A percentile compares a stretch with the other conserved stretches of the same genome.
These are phyloP conservation scores for Ernsta delagoae DNA, from an alignment of 2,888 invertebrate genomes.

Conservation along the genomic window DNA sequence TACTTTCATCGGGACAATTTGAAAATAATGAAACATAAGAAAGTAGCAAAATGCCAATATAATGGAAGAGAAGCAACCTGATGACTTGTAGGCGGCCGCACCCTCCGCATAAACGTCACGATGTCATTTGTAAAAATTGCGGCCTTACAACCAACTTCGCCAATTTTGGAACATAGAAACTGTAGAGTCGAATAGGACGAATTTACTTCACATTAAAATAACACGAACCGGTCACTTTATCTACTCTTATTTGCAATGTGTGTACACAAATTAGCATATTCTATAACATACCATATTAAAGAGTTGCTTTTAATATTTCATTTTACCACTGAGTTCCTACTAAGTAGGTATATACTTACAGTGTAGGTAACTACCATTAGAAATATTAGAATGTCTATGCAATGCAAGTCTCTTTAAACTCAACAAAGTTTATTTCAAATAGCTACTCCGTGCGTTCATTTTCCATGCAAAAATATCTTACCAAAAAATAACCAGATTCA, in stretches of 20 bases:
- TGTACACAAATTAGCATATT: too few species aligned
- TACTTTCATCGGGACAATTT: conserved; percentile 18
- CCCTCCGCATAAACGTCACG: conserved; percentile 82
- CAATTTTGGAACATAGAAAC: conserved; percentile 67
- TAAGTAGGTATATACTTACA: too few species aligned
- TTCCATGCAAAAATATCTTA: conserved; percentile 69
- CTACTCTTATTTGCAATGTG: too few species aligned
- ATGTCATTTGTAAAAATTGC: conserved; percentile 85
- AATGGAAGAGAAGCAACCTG: conserved; percentile 83
- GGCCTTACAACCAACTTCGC: conserved; percentile 74
- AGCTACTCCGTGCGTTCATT: conserved; percentile 53
- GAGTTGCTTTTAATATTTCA: too few species aligned
- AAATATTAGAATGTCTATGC: too few species aligned
- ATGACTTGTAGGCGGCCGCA: conserved; percentile 81
- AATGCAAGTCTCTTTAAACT: too few species aligned
- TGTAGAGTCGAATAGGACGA: conserved; percentile 49
- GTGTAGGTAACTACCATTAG: too few species aligned
- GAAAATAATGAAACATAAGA: conserved; percentile 28
- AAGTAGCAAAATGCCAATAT: conserved; percentile 61
- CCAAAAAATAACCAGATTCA: conserved; percentile 76
- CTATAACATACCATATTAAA: too few species aligned
- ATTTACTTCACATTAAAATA: neutral
- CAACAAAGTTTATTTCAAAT: too few species aligned
- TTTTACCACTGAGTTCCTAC: too few species aligned
- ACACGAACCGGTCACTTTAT: neutral